These are phyloP conservation scores for Hylomyscus alleni DNA, from an alignment of 2,797 vertebrate species.

Conservation along the genomic window DNA sequence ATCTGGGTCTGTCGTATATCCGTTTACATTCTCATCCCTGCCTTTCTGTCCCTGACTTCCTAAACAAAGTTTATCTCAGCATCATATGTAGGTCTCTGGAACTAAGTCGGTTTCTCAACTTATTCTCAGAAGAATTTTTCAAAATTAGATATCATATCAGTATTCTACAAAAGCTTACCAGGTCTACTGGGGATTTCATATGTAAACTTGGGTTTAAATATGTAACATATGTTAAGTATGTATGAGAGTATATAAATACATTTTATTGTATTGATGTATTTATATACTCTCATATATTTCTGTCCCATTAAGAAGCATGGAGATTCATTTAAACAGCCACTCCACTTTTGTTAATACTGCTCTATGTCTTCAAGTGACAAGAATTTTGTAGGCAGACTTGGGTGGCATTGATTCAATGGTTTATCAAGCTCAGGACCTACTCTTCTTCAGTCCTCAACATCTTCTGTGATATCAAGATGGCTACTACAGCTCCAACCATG, in stretches of 20 bases:
- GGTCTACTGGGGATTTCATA: not conserved
- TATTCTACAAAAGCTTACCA: not conserved
- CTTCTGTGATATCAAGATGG: not conserved
- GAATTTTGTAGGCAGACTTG: not conserved
- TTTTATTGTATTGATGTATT: not conserved
- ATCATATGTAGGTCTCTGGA: not conserved
- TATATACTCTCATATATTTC: not conserved
- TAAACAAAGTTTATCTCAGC: not conserved
- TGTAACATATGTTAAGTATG: not conserved
- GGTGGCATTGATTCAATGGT: not conserved
- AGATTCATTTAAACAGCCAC: not conserved
- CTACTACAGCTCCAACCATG: not conserved
- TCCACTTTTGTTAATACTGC: not conserved
- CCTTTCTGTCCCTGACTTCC: not conserved
- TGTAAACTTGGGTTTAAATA: conserved; percentile 3
- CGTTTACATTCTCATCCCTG: not conserved
- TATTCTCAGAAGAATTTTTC: not conserved
- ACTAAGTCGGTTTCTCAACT: not conserved
- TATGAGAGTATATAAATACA: too few species aligned
- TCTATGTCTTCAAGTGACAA: not conserved
- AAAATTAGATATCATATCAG: not conserved
- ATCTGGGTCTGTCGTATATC: not conserved
- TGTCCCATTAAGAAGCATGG: not conserved
- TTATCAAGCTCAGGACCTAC: not conserved
- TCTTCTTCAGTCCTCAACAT: not conserved